Evolutionary conservation across 1,140 invertebrate species (phyloP).

Genomic region (Micrasema longulum): DNA sequence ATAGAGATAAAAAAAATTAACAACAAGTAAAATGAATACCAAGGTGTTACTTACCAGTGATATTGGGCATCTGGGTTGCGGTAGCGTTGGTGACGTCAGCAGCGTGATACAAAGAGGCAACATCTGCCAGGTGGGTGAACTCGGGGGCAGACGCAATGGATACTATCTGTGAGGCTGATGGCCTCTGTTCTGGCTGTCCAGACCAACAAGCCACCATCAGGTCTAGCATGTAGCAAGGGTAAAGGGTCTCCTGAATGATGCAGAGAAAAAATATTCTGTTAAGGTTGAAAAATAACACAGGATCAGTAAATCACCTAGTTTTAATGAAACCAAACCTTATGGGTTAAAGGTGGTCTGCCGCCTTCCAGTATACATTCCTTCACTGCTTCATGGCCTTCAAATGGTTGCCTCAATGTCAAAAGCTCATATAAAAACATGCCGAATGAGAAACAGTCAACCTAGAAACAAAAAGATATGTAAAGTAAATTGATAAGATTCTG

Average conservation of each 20-base stretch:
- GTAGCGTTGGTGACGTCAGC: conserved; percentile 69
- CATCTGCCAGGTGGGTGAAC: conserved; percentile 89
- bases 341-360: conserved; percentile 87
- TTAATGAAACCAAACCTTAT: conserved; percentile 69
- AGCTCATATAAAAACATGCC: conserved; percentile 99
- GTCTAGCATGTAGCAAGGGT: conserved; percentile 92
- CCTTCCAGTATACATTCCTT: conserved; percentile 97
- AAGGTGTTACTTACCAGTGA: conserved; percentile 41
- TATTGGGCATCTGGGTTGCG: conserved; percentile 49
- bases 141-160: conserved; percentile 92
- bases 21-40: too few relatives aligned
- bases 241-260: conserved; percentile 73
- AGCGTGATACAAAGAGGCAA: conserved; percentile 75
- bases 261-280: too few relatives aligned
- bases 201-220: conserved; percentile 95
- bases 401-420: conserved; percentile 92
- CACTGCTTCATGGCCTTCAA: conserved; percentile 94
- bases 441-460: conserved; percentile 98
- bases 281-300: too few relatives aligned
- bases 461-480: conserved; percentile 41
- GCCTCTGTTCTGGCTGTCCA: conserved; percentile 70
- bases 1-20: too few relatives aligned
- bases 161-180: conserved; percentile 93
- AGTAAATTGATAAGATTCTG: conserved; percentile 13
- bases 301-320: background rate